phyloP scores from a whole-genome alignment of 2,113 vertebrate genomes.

The Chamaetylas fuelleborni region DNA sequence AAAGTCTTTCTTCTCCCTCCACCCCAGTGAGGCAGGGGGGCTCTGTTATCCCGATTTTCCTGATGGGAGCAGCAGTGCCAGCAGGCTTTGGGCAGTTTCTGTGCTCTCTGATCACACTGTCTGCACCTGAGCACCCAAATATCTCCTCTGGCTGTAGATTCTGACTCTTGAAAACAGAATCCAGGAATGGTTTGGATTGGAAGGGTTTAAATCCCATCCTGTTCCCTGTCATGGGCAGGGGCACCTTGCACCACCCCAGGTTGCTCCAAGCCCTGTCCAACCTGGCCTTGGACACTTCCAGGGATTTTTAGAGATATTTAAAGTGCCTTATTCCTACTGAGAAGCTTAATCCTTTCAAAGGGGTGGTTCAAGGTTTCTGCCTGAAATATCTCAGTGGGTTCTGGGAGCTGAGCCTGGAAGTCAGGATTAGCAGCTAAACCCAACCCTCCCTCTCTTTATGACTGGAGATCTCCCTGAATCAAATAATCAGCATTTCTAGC shows the following conservation, averaged over 20 bases:
- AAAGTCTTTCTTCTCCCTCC: not conserved
- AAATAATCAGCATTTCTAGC: not conserved
- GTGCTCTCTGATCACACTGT: not conserved
- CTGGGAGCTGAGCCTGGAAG: not conserved
- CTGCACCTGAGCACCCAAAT: not conserved
- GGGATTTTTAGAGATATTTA: not conserved
- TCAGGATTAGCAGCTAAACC: not conserved
- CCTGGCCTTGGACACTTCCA: not conserved
- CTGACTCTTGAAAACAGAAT: not conserved
- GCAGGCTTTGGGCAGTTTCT: not conserved
- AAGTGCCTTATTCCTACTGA: not conserved
- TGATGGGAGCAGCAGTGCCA: not conserved
- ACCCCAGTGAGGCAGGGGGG: not conserved
- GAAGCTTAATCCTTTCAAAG: not conserved
- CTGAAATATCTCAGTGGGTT: not conserved
- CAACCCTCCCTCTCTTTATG: not conserved
- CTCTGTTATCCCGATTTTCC: not conserved
- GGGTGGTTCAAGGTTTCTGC: not conserved
- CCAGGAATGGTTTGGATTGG: not conserved
- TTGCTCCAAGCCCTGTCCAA: not conserved
- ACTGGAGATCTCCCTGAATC: not conserved
- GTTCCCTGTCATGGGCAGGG: not conserved
- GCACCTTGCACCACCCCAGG: not conserved
- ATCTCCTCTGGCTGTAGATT: not conserved
- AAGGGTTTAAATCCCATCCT: not conserved